phyloP scores from a whole-genome alignment of 2,113 vertebrate species.

The Muntiacus reevesi region DNA sequence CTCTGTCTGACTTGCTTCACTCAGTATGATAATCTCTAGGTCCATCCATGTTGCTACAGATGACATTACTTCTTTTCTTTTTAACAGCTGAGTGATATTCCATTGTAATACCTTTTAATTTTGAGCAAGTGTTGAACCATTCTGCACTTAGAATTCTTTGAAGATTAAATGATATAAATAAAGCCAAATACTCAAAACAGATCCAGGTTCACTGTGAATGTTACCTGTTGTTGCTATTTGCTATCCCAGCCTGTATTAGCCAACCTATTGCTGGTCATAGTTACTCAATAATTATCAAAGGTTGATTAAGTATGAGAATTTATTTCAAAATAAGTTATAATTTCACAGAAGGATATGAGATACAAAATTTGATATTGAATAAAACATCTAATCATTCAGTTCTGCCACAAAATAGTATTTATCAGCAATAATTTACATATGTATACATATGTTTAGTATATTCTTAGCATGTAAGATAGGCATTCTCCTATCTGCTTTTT shows the following conservation, averaged over 20 bases:
- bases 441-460: neutral
- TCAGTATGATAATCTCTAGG: neutral
- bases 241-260: neutral
- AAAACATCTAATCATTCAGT: constrained; percentile 49
- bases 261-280: neutral
- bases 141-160: neutral
- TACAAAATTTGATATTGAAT: constrained; percentile 36
- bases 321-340: constrained; percentile 39
- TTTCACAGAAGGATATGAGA: neutral
- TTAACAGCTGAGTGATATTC: neutral
- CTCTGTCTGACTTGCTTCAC: neutral
- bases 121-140: neutral
- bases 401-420: constrained; percentile 27
- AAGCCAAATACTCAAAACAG: neutral
- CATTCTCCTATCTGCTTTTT: neutral
- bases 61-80: neutral
- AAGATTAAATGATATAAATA: neutral
- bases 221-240: neutral
- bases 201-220: neutral
- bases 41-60: neutral
- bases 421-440: constrained; percentile 29
- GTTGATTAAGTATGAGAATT: neutral
- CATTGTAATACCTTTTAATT: neutral
- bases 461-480: constrained; percentile 1
- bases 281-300: constrained; percentile 29